Conservation (phyloP, 2,113 vertebrate genomes). For the Ailurus styani region DNA sequence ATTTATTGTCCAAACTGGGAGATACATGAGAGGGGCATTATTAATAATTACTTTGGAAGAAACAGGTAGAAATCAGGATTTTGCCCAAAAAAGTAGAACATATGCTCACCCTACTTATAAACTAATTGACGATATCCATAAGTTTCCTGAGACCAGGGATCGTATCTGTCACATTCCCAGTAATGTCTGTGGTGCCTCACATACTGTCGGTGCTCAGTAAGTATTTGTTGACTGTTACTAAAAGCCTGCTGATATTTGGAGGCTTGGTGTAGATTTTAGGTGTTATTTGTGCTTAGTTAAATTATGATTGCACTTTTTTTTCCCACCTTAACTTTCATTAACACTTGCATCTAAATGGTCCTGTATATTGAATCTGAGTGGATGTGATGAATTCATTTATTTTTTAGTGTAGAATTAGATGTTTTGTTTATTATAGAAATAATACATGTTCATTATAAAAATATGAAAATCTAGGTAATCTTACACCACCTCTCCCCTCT, state of each 20-base stretch:
- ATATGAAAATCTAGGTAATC: background rate
- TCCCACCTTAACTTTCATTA: background rate
- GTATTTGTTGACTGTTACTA: background rate
- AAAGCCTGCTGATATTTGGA: background rate
- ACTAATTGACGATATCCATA: background rate
- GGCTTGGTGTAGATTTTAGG: constrained; percentile 12
- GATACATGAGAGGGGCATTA: background rate
- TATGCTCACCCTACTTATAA: background rate
- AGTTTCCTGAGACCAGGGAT: background rate
- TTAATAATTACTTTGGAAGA: background rate
- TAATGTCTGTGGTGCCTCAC: background rate
- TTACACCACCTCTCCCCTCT: background rate
- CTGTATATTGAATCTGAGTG: background rate
- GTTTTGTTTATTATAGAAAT: constrained; percentile 4
- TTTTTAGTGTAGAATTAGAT: background rate
- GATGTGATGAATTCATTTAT: background rate
- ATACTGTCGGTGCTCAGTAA: background rate
- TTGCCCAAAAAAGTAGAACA: background rate
- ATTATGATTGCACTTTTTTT: background rate
- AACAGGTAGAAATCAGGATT: background rate
- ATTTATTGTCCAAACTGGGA: background rate
- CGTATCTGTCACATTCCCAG: background rate
- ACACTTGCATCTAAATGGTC: background rate
- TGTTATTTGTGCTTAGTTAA: constrained; percentile 4
- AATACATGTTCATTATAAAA: background rate